Evolutionary conservation across 2,888 invertebrate genomes (phyloP).

Genomic region (Branchipolynoe longqiensis): DNA sequence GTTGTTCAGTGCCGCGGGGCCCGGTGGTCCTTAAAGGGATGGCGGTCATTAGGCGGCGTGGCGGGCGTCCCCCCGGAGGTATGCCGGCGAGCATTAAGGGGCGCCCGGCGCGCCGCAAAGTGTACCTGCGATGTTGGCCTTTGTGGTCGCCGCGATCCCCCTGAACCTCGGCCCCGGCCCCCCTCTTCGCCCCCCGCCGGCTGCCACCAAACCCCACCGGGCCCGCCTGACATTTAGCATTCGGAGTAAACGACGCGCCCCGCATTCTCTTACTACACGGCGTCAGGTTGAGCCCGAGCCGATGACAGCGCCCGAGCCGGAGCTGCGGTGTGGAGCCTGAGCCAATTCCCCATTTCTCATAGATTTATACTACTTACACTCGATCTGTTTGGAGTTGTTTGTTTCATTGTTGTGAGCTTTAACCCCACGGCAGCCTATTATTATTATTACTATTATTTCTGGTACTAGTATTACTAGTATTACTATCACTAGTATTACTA

Average conservation of each 20-base stretch:
- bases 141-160: background rate
- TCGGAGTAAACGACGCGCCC: background rate
- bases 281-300: no score
- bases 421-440: no score
- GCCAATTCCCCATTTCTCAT: conserved; percentile 24
- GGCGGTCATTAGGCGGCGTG: conserved; percentile 21
- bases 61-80: conserved; percentile 22
- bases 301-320: no score
- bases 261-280: conserved; percentile 41
- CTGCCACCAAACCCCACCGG: no score
- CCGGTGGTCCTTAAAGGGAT: background rate
- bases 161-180: conserved; percentile 4
- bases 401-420: no score
- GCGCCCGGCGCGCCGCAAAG: conserved; percentile 4
- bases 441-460: no score
- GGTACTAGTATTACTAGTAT: no score
- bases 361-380: conserved; percentile 18
- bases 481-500: no score
- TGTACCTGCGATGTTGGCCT: conserved; percentile 51
- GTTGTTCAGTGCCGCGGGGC: conserved; percentile 1
- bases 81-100: background rate
- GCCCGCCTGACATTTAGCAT: conserved; percentile 25
- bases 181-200: background rate
- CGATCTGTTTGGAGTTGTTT: no score
- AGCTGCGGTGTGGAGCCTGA: no score